Evolutionary conservation across 2,113 vertebrate genomes (phyloP).

Genomic region (Paralichthys olivaceus): DNA sequence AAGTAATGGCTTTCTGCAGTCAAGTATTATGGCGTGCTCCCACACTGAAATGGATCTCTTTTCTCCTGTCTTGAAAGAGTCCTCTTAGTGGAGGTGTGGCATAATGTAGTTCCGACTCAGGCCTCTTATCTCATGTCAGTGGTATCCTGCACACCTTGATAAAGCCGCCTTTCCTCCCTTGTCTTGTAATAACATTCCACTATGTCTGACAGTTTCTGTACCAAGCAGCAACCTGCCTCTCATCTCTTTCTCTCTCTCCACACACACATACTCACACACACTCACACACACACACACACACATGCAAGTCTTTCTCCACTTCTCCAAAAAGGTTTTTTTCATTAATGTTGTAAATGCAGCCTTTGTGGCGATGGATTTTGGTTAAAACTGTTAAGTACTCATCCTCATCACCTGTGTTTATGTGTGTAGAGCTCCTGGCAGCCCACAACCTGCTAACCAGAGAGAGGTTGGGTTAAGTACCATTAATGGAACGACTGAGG

Average conservation of each 20-base stretch:
- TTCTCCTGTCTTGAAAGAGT: constrained; percentile 67
- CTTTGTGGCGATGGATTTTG: constrained; percentile 27
- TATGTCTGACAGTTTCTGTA: constrained; percentile 68
- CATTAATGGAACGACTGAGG: constrained; percentile 12
- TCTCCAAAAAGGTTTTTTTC: constrained; percentile 29
- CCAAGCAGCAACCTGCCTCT: constrained; percentile 56
- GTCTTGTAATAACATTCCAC: constrained; percentile 71
- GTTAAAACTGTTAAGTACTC: constrained; percentile 35
- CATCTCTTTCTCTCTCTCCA: constrained; percentile 37
- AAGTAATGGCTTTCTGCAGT: constrained; percentile 74
- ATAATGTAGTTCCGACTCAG: constrained; percentile 70
- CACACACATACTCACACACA: constrained; percentile 30
- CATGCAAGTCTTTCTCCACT: constrained; percentile 14
- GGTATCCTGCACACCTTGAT: constrained; percentile 75
- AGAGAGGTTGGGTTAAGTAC: constrained; percentile 16
- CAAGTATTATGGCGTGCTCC: constrained; percentile 60
- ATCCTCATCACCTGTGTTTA: constrained; percentile 34
- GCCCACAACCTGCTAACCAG: constrained; percentile 20
- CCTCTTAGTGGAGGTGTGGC: constrained; percentile 77
- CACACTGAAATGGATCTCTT: constrained; percentile 74
- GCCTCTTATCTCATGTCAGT: constrained; percentile 73
- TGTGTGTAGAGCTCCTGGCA: constrained; percentile 27
- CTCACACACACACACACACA: constrained; percentile 29
- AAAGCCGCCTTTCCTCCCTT: constrained; percentile 55
- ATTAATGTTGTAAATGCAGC: constrained; percentile 31